Conservation (phyloP, 2,797 vertebrate genomes). For the Xiphophorus birchmanni region DNA sequence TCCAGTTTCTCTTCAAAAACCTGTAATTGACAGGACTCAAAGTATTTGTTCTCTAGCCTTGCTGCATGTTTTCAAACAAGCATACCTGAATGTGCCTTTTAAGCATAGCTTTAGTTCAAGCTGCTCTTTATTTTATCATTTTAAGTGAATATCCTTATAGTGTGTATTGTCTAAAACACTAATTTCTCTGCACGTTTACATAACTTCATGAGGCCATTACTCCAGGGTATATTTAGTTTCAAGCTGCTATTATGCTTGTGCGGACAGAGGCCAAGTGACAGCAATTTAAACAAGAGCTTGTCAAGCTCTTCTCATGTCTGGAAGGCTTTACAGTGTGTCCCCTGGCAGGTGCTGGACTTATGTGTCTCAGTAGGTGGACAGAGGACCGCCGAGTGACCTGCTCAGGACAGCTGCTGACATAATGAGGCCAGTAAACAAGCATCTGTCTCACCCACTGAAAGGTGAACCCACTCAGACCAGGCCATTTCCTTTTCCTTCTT, state of each 20-base stretch:
- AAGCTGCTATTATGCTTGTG: constrained; percentile 12
- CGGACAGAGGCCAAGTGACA: constrained; percentile 33
- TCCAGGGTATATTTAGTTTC: constrained; percentile 14
- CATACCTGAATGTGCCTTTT: not conserved
- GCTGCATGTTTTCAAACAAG: not conserved
- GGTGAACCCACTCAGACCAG: constrained; percentile 52
- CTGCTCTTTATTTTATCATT: not conserved
- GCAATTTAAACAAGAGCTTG: constrained; percentile 59
- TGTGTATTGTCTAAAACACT: not conserved
- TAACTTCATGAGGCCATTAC: constrained; percentile 14
- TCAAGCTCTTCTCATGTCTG: constrained; percentile 40
- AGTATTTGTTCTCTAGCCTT: not conserved
- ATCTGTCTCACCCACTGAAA: constrained; percentile 77
- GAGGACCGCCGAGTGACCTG: constrained; percentile 76
- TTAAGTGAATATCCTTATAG: not conserved
- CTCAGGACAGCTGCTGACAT: constrained; percentile 81
- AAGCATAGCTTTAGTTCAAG: not conserved
- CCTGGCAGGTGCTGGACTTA: constrained; percentile 64
- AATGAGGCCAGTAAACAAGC: constrained; percentile 86
- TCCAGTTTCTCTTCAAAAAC: not conserved
- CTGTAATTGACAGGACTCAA: not conserved
- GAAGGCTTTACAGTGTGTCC: constrained; percentile 50
- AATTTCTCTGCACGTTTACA: constrained; percentile 12
- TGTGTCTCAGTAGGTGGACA: constrained; percentile 78
- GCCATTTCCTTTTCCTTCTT: constrained; percentile 45